Percentiles rank a stretch among this genome's conserved stretches.
These are phyloP conservation scores for Masticophis lateralis DNA, from an alignment of 2,797 vertebrate genomes.

Conservation along the genomic window DNA sequence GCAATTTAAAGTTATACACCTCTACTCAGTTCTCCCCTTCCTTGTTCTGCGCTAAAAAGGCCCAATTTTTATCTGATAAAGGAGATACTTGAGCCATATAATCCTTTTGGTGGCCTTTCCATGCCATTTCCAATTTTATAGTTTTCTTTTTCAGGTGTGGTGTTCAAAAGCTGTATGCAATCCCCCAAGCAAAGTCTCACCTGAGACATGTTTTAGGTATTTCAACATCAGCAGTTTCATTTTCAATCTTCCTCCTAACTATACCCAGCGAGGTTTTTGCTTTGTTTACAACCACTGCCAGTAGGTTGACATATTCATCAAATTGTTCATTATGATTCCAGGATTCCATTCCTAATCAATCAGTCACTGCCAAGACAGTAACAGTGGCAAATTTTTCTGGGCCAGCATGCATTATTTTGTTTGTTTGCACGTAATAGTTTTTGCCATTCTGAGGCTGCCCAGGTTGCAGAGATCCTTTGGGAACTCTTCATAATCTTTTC, in stretches of 20 bases:
- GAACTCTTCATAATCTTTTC: background rate
- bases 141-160: background rate
- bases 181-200: background rate
- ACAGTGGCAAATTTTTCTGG: background rate
- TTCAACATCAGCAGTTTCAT: background rate
- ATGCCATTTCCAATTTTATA: background rate
- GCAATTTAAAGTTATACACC: background rate
- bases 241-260: background rate
- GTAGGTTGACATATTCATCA: background rate
- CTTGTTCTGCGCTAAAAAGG: background rate
- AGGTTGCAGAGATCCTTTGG: background rate
- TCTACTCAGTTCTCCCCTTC: background rate
- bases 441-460: background rate
- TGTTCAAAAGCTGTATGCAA: background rate
- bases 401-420: background rate
- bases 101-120: background rate
- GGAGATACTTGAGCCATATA: background rate
- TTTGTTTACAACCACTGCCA: background rate
- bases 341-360: background rate
- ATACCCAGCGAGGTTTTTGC: background rate
- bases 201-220: background rate
- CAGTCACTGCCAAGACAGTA: background rate
- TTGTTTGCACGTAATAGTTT: background rate
- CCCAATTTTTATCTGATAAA: background rate
- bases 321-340: background rate